A percentile compares a stretch with the other conserved stretches of the same genome.
Evolutionary conservation across 1,140 invertebrate genomes (phyloP).

Genomic region (Heliothis subflexa): DNA sequence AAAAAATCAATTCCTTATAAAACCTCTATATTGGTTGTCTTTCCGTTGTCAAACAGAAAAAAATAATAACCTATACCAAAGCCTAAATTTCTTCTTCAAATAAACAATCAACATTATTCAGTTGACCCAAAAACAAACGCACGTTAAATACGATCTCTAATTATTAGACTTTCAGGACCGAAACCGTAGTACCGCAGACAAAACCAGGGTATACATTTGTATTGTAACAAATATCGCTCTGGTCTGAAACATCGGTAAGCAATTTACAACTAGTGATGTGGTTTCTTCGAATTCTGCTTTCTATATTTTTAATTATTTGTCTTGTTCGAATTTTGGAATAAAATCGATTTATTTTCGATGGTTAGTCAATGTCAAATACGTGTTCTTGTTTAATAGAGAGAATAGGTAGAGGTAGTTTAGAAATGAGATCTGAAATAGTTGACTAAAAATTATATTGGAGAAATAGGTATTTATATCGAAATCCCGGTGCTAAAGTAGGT

Average conservation of each 20-base stretch:
- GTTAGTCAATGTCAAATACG: too few species aligned
- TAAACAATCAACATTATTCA: background rate
- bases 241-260: constrained; percentile 43
- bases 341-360: background rate
- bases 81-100: too few species aligned
- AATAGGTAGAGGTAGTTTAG: background rate
- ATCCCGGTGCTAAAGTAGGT: too few species aligned
- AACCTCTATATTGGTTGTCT: too few species aligned
- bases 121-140: background rate
- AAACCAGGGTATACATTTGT: constrained; percentile 6
- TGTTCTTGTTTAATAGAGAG: background rate
- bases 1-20: too few species aligned
- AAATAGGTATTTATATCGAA: too few species aligned
- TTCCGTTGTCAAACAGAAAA: too few species aligned
- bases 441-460: too few species aligned
- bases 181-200: background rate
- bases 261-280: constrained; percentile 43
- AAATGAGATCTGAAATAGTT: background rate
- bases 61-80: too few species aligned
- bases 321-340: background rate
- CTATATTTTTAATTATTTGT: background rate
- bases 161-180: constrained; percentile 1
- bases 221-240: constrained; percentile 32
- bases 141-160: constrained; percentile 5
- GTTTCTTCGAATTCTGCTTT: too few species aligned